Evolutionary conservation across 2,888 invertebrate species (phyloP).

Genomic region (Linyphia triangularis): DNA sequence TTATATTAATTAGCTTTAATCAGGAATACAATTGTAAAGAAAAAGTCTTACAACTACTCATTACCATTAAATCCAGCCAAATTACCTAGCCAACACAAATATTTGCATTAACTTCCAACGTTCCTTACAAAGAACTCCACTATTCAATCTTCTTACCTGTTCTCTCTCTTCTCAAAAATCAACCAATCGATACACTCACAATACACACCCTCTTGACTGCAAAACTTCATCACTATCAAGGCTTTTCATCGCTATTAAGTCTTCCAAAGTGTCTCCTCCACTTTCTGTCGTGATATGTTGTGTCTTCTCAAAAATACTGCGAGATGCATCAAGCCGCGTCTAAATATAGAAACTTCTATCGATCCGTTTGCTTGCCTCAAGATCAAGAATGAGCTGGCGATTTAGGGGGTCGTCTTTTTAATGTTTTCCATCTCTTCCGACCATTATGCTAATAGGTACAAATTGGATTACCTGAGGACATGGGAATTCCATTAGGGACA

Average conservation of each 20-base stretch:
- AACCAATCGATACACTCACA: neutral
- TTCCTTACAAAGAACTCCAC: too few relatives aligned
- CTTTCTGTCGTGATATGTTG: neutral
- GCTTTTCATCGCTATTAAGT: neutral
- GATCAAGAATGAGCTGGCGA: neutral
- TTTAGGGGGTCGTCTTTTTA: neutral
- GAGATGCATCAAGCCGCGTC: constrained; percentile 17
- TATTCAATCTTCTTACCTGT: neutral
- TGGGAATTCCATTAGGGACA: too few relatives aligned
- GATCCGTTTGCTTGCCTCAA: neutral
- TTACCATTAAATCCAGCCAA: too few relatives aligned
- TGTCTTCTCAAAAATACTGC: neutral
- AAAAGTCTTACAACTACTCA: too few relatives aligned
- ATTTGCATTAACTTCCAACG: too few relatives aligned
- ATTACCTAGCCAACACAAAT: too few relatives aligned
- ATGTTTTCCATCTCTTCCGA: neutral
- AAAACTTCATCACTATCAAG: neutral
- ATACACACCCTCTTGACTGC: neutral
- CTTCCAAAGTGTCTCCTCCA: neutral
- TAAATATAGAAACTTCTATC: constrained; percentile 53
- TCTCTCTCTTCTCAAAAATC: neutral
- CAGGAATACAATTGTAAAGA: too few relatives aligned
- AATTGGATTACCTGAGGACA: neutral
- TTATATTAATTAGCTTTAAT: too few relatives aligned
- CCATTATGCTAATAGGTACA: neutral